phyloP scores from a whole-genome alignment of 2,888 invertebrate genomes.

The Hololepta plana region DNA sequence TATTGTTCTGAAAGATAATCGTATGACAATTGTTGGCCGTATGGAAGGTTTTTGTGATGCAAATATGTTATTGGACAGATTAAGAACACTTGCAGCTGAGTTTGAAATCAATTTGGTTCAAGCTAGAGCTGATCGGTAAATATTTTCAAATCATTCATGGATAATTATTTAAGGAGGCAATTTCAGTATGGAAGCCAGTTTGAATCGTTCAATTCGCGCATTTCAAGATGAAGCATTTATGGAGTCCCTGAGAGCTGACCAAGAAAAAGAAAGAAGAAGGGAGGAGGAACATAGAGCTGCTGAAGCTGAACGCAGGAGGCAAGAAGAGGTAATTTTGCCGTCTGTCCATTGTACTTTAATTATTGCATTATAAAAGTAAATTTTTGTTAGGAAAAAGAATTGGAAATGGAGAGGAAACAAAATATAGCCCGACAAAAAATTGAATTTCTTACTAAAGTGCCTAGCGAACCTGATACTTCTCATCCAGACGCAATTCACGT shows the following conservation, averaged over 20 bases:
- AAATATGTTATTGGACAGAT: conserved; percentile 47
- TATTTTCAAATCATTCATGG: neutral
- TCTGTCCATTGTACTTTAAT: conserved; percentile 1
- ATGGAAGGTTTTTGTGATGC: conserved; percentile 73
- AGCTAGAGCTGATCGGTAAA: conserved; percentile 68
- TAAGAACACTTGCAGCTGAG: conserved; percentile 60
- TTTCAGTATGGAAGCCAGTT: conserved; percentile 45
- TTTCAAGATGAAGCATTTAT: conserved; percentile 91
- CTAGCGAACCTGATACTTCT: conserved; percentile 56
- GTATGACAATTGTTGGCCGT: conserved; percentile 58
- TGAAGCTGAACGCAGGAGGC: conserved; percentile 30
- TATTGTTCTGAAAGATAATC: conserved; percentile 74
- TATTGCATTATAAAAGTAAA: conserved; percentile 1
- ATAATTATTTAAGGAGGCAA: neutral
- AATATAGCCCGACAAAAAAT: conserved; percentile 49
- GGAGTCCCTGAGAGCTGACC: conserved; percentile 80
- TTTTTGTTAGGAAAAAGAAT: neutral
- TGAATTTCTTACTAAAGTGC: conserved; percentile 44
- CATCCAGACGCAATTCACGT: conserved; percentile 58
- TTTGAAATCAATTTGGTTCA: conserved; percentile 78
- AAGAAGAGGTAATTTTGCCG: conserved; percentile 19
- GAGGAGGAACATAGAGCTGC: conserved; percentile 36
- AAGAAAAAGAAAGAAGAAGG: conserved; percentile 74
- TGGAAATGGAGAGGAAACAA: conserved; percentile 26
- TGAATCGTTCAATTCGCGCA: conserved; percentile 70